Evolutionary conservation across 1,140 invertebrate species (phyloP).

Genomic region (Forficula auricularia): DNA sequence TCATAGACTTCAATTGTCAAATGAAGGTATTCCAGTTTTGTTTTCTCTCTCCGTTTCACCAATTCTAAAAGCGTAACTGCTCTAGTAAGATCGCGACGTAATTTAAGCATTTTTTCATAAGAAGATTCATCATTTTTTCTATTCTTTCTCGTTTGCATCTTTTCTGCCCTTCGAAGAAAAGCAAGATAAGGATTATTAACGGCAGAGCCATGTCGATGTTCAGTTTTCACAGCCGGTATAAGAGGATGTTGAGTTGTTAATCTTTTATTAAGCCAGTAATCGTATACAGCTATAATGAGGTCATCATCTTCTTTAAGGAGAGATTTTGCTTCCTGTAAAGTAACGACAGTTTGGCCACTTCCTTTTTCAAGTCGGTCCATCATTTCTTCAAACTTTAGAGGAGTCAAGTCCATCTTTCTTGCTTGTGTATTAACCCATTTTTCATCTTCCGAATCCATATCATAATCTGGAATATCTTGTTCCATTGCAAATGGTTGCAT

Average conservation of each 20-base stretch:
- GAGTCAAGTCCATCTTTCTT: constrained; percentile 57
- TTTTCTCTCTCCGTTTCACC: constrained; percentile 79
- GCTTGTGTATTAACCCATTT: constrained; percentile 74
- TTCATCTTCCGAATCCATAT: constrained; percentile 97
- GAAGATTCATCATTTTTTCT: constrained; percentile 98
- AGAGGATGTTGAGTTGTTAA: constrained; percentile 82
- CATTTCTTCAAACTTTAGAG: constrained; percentile 89
- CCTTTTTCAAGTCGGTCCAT: constrained; percentile 95
- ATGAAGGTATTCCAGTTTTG: constrained; percentile 81
- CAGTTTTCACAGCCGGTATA: constrained; percentile 82
- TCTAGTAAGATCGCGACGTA: constrained; percentile 75
- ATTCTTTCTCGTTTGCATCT: constrained; percentile 99
- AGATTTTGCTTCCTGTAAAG: constrained; percentile 83
- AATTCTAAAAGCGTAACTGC: constrained; percentile 78
- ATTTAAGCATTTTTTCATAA: constrained; percentile 98
- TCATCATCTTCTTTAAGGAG: constrained; percentile 88
- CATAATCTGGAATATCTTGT: constrained; percentile 95
- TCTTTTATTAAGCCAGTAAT: constrained; percentile 97
- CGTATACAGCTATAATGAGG: constrained; percentile 89
- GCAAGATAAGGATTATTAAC: constrained; percentile 95
- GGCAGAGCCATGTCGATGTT: constrained; percentile 68
- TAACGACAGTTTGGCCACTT: constrained; percentile 88
- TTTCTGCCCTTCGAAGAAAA: constrained; percentile 88
- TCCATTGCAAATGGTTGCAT: constrained; percentile 91
- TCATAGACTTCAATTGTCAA: constrained; percentile 79